Conservation (phyloP, 2,113 vertebrate genomes). For the Pampusana beccarii region DNA sequence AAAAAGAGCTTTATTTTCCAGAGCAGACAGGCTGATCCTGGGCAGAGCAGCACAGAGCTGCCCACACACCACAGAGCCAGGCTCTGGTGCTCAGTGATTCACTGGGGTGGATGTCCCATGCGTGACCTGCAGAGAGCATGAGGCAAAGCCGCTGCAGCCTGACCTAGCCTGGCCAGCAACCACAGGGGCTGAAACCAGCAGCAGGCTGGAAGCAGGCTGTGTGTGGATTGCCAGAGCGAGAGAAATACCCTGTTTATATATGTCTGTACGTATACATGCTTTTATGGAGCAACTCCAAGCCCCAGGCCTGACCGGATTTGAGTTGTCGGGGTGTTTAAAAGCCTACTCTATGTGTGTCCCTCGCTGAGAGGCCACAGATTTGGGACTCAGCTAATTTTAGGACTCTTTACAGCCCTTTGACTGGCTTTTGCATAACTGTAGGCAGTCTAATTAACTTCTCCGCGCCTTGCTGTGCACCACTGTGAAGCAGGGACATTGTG, state of each 20-base stretch:
- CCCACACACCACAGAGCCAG: accelerated
- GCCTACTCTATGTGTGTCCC: accelerated
- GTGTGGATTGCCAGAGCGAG: accelerated
- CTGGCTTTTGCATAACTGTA: not conserved
- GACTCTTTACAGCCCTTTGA: not conserved
- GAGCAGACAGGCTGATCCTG: not conserved
- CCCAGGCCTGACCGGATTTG: accelerated
- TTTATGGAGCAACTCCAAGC: not conserved
- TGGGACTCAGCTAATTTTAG: not conserved
- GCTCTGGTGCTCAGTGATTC: not conserved
- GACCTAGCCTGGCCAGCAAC: not conserved
- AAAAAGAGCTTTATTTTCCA: not conserved
- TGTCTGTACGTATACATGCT: not conserved
- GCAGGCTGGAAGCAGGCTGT: not conserved
- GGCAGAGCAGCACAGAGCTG: not conserved
- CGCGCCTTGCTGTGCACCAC: accelerated
- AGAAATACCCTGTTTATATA: not conserved
- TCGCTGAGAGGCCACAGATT: not conserved
- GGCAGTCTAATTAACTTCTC: not conserved
- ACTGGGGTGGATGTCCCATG: accelerated
- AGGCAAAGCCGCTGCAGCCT: not conserved
- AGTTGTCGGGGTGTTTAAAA: not conserved
- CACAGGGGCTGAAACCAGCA: not conserved
- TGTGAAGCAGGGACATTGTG: not conserved
- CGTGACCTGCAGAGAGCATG: not conserved